These are phyloP conservation scores for Zaprionus bogoriensis DNA, from an alignment of 2,888 invertebrate species.

Conservation along the genomic window DNA sequence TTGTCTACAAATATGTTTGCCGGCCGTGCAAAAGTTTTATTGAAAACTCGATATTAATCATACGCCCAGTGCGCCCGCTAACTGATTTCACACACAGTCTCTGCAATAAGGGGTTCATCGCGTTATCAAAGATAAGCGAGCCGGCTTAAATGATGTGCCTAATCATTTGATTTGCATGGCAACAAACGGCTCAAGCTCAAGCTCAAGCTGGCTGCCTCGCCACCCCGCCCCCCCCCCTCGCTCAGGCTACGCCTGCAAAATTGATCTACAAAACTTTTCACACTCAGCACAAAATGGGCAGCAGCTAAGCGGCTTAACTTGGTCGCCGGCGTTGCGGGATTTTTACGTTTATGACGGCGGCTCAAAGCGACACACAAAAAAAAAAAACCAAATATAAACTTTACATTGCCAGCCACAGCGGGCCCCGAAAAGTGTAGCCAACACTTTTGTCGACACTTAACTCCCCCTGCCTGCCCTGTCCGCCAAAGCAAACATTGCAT, in stretches of 20 bases:
- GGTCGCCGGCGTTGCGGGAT: slow-evolving; percentile 47
- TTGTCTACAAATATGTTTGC: slow-evolving; percentile 68
- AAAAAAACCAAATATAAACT: slow-evolving; percentile 5
- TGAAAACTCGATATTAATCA: slow-evolving; percentile 41
- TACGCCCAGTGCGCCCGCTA: slow-evolving; percentile 38
- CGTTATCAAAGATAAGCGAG: background rate
- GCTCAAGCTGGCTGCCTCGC: background rate
- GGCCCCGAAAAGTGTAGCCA: slow-evolving; percentile 2
- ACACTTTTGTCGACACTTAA: slow-evolving; percentile 34
- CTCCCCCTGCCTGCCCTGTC: background rate
- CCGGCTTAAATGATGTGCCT: slow-evolving; percentile 29
- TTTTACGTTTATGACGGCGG: slow-evolving; percentile 49
- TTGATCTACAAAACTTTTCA: slow-evolving; percentile 57
- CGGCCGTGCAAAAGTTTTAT: slow-evolving; percentile 20
- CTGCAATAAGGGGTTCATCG: background rate
- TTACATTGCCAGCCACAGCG: background rate
- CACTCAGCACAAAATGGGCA: slow-evolving; percentile 63
- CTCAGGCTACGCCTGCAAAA: slow-evolving; percentile 13
- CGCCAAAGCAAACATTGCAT: too few relatives aligned
- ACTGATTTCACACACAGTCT: background rate
- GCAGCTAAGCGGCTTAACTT: slow-evolving; percentile 72
- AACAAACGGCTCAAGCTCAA: slow-evolving; percentile 1
- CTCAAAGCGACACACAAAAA: too few relatives aligned
- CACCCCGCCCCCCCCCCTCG: background rate
- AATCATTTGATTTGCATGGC: slow-evolving; percentile 68